phyloP scores from a whole-genome alignment of 2,113 vertebrate genomes.

The Anolis carolinensis region DNA sequence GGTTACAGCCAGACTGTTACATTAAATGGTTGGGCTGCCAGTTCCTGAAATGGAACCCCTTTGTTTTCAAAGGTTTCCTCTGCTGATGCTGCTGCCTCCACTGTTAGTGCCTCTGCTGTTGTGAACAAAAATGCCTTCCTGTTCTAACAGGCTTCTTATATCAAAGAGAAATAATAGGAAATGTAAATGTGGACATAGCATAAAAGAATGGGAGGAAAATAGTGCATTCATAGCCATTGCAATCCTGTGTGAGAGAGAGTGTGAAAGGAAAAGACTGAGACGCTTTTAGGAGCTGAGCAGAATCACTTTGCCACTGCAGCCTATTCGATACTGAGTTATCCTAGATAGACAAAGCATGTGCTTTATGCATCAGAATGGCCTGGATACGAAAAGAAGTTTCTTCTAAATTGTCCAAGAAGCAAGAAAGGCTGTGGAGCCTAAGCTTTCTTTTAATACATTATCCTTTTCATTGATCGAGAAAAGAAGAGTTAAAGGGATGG shows the following conservation, averaged over 20 bases:
- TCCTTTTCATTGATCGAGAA: neutral
- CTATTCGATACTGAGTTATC: neutral
- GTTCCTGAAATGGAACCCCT: neutral
- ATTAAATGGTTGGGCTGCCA: neutral
- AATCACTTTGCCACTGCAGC: slow-evolving; percentile 9
- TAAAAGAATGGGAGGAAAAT: neutral
- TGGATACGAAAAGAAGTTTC: neutral
- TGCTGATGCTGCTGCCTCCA: neutral
- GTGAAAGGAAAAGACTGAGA: neutral
- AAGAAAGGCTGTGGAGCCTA: neutral
- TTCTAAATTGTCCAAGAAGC: fast-evolving
- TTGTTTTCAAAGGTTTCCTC: neutral
- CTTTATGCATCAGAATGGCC: neutral
- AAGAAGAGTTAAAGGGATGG: slow-evolving; percentile 11
- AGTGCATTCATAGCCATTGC: neutral
- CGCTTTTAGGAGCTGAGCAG: neutral
- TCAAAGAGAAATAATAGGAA: slow-evolving; percentile 10
- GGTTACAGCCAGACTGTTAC: neutral
- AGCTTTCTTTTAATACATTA: neutral
- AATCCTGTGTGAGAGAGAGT: neutral
- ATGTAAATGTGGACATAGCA: neutral
- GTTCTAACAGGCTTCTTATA: slow-evolving; percentile 20
- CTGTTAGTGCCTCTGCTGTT: neutral
- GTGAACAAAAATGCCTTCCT: slow-evolving; percentile 12
- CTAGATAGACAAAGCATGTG: neutral